These are phyloP conservation scores for Priocnemis perturbator DNA, from an alignment of 2,888 invertebrate species.

Conservation along the genomic window DNA sequence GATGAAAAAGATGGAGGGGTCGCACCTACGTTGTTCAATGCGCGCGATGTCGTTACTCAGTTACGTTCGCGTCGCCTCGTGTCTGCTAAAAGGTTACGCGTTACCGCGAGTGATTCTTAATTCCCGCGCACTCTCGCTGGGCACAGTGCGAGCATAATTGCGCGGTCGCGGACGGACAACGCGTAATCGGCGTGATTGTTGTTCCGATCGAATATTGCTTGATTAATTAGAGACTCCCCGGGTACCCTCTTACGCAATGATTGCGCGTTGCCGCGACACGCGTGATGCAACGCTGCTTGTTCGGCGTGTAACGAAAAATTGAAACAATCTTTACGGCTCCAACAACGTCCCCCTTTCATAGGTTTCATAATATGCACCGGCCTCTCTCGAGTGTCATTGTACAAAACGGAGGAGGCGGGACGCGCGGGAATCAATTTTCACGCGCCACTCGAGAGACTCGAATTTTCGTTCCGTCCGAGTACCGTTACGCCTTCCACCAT, in stretches of 20 bases:
- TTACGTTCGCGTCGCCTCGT: too few relatives aligned
- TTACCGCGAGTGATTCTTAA: too few relatives aligned
- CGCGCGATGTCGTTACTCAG: too few relatives aligned
- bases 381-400: background rate
- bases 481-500: constrained; percentile 49
- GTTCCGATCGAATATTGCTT: constrained; percentile 39
- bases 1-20: background rate
- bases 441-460: constrained; percentile 5
- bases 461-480: constrained; percentile 17
- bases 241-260: too few relatives aligned
- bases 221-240: constrained; percentile 14
- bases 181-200: constrained; percentile 26
- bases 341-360: too few relatives aligned
- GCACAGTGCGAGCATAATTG: constrained; percentile 26
- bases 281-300: too few relatives aligned
- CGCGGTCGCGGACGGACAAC: constrained; percentile 28
- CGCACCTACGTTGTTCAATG: background rate
- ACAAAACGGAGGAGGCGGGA: background rate
- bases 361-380: too few relatives aligned
- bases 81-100: too few relatives aligned
- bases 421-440: constrained; percentile 30
- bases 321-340: too few relatives aligned
- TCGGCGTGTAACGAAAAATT: too few relatives aligned
- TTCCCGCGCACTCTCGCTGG: background rate
- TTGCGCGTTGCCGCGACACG: too few relatives aligned